Percentiles rank a stretch among this genome's conserved stretches.
Evolutionary conservation across 2,888 invertebrate genomes (phyloP).

Genomic region (Scelioninae gen. 2): DNA sequence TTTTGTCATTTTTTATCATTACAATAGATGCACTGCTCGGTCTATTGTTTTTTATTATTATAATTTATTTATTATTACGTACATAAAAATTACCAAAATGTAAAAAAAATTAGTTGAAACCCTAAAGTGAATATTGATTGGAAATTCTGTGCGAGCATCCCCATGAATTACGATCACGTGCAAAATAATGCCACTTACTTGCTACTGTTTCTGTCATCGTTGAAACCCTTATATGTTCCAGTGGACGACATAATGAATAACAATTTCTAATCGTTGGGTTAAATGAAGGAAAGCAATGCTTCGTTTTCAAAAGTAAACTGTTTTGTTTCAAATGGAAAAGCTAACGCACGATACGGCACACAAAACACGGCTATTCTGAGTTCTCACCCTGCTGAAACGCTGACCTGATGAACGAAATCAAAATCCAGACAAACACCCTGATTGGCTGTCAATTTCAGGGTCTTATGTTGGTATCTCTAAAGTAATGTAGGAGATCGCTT

Average conservation of each 20-base stretch:
- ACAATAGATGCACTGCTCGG: too few species aligned
- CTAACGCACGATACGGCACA: slow-evolving; percentile 14
- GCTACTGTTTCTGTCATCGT: slow-evolving; percentile 80
- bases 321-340: slow-evolving; percentile 5
- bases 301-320: background rate
- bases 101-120: too few species aligned
- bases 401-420: slow-evolving; percentile 34
- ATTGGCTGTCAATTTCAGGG: slow-evolving; percentile 19
- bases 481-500: too few species aligned
- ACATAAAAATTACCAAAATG: too few species aligned
- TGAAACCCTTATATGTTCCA: slow-evolving; percentile 78
- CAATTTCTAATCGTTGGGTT: background rate
- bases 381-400: slow-evolving; percentile 21
- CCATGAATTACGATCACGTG: background rate
- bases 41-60: too few species aligned
- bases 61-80: too few species aligned
- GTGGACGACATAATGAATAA: slow-evolving; percentile 81
- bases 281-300: background rate
- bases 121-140: too few species aligned
- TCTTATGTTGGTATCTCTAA: slow-evolving; percentile 28
- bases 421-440: slow-evolving; percentile 15
- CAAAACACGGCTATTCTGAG: slow-evolving; percentile 44
- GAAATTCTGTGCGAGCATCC: background rate
- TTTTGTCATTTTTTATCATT: too few species aligned
- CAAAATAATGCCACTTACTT: slow-evolving; percentile 76